Conservation (phyloP, 2,888 invertebrate species). For the Patella pellucida region DNA sequence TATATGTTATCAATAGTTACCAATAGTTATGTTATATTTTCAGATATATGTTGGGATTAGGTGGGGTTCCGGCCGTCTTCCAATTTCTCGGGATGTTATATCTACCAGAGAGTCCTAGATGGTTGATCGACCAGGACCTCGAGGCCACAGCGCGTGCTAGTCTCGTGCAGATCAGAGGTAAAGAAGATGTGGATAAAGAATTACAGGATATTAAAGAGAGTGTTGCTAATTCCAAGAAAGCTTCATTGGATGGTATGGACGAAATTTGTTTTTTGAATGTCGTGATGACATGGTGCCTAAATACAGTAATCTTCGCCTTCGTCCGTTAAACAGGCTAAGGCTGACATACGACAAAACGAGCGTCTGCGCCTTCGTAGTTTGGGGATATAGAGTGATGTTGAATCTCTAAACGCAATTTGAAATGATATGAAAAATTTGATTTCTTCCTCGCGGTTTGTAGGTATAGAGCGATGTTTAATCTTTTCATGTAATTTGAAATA, state of each 20-base stretch:
- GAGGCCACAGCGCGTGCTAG: constrained; percentile 59
- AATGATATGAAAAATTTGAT: too few relatives aligned
- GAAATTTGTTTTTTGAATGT: too few relatives aligned
- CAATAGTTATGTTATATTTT: constrained; percentile 15
- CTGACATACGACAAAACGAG: too few relatives aligned
- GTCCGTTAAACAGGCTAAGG: too few relatives aligned
- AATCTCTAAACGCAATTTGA: too few relatives aligned
- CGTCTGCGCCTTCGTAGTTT: too few relatives aligned
- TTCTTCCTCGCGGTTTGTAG: too few relatives aligned
- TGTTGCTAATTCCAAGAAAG: constrained; percentile 38
- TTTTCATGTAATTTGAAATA: too few relatives aligned
- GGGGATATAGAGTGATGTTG: too few relatives aligned
- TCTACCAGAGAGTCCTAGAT: constrained; percentile 74
- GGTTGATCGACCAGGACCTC: constrained; percentile 47
- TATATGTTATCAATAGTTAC: background rate
- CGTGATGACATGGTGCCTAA: too few relatives aligned
- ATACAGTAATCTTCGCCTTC: too few relatives aligned
- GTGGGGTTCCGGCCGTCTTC: constrained; percentile 72
- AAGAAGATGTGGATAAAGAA: constrained; percentile 67
- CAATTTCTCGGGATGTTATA: constrained; percentile 74
- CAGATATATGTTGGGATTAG: constrained; percentile 74
- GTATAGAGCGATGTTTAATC: too few relatives aligned
- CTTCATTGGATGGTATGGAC: background rate
- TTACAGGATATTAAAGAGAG: constrained; percentile 64
- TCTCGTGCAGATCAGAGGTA: constrained; percentile 65